These are phyloP conservation scores for Hydrophis major DNA, from an alignment of 2,797 vertebrate species.

Conservation along the genomic window DNA sequence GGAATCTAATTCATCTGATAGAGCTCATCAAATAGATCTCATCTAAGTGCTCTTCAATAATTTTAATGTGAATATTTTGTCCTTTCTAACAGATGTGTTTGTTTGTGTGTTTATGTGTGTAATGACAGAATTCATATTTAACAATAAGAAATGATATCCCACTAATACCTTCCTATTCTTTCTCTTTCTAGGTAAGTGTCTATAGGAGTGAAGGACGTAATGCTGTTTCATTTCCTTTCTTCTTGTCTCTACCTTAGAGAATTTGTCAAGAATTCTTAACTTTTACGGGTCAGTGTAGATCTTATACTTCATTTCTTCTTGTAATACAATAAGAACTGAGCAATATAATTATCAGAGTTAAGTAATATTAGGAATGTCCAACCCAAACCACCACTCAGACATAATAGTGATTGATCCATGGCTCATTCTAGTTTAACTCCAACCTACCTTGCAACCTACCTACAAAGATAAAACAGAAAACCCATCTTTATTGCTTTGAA, in stretches of 20 bases:
- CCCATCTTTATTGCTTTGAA: constrained; percentile 34
- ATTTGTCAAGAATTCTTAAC: too few species aligned
- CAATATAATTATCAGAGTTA: neutral
- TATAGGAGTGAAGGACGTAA: neutral
- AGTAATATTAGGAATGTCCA: neutral
- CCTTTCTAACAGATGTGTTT: neutral
- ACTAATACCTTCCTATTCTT: neutral
- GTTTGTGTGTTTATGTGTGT: neutral
- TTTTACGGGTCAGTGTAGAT: too few species aligned
- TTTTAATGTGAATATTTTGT: neutral
- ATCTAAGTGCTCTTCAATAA: neutral
- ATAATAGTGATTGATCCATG: neutral
- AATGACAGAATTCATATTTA: neutral
- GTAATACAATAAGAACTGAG: neutral
- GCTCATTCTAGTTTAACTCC: neutral
- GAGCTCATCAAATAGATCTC: neutral
- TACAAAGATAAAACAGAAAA: constrained; percentile 11
- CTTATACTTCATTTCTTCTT: neutral
- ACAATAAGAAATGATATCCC: neutral
- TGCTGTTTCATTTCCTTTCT: neutral
- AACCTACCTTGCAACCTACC: neutral
- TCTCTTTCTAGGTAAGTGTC: neutral
- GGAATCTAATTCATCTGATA: neutral
- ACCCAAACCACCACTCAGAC: neutral
- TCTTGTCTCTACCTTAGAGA: neutral